Evolutionary conservation across 2,113 vertebrate genomes (phyloP), one percentile per base, ranked within the genome.

Genomic region (Gallinago paraguaiae): DNA sequence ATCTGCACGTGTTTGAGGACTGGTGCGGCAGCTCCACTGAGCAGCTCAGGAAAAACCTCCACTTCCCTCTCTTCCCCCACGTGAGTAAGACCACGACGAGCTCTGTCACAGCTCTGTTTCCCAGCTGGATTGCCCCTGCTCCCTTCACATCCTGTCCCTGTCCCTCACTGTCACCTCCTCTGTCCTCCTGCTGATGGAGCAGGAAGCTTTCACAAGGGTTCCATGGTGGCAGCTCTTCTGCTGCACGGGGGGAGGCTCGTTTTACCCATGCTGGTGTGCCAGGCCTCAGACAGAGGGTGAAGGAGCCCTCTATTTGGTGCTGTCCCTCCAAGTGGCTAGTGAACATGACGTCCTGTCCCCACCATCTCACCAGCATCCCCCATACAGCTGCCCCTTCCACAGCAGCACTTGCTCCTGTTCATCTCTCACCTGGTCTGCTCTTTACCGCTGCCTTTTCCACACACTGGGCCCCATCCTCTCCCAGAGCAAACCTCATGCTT

Each of bases 1-100:
- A 99, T 92, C 98, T 99, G 87, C 99, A 99, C 2, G 98, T 99
- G 50, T 99, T 99, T 86, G 99, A 99, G 81, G 99, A 99, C 97
- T 99, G 99, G 99, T 99, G 99, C 7, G 99, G 99, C 57, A 92
- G 98, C 64, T 99, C 99, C 60, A 92, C 97, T 16, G 97, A 97
- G 28, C 98, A 99, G 78, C 98, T 99, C 59, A 96, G 98, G 86
- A 99, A 97, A 45, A 99, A 99, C 93, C 97, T 98, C 11, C 99
- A 99, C 96, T 99, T 99, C 82, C 99, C 99, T 0, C 95, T 99
- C 23, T 99, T 98, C 93, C 98, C 99, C 37, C 99, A 99, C 0
- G 99, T 99, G 95, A 99, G 99, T 99, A 92, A 86, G 20, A 61
- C 31, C 2, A 0, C 0, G 2, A 5, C 35, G 30, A 8, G 5